Base-by-base conservation (phyloP, 1,140 invertebrate genomes). In the Oreohelix idahoensis region DNA sequence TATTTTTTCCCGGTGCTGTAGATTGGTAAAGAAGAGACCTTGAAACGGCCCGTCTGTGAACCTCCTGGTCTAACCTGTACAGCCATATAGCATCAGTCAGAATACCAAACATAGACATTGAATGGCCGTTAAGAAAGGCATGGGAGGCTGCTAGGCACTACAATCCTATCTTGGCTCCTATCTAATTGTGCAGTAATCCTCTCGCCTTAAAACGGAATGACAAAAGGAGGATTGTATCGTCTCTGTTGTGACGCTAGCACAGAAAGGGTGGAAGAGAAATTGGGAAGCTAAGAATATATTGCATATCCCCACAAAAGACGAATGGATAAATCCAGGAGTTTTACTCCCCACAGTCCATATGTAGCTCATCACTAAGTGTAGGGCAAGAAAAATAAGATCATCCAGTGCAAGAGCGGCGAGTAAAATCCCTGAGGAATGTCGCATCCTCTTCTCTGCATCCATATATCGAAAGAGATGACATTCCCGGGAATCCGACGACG, bases 191-290 rank as follows among this genome's bases (percentile, higher is more conserved):
- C 91, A 92, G 76, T 88, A 89, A 23, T 86, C 84, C 45, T 89
- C 86, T 35, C n/a, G n/a, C 91, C 42, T 84, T 95, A 94, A n/a
- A 99, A 94, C 0, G 97, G 98, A n/a, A 92, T 98, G 97, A 90
- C 97, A 98, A 0, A 99, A 97, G 0, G 98, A 97, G 53, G 99
- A n/a, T n/a, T 96, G 93, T 97, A 99, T 69, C 98, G n/a, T 94
- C 93, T 99, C 98, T 84, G 98, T 94, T 0, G 98, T 99, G 99
- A 98, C 1, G 96, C 97, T 15, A 93, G 85, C 39, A 92, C 4
- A 93, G 86, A 23, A 91, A 81, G 0, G 92, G 91, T 2, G 92
- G n/a, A n/a, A 92, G 73, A 92, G 85, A 78, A 92, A 91, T 84
- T 93, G 91, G 15, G 88, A 84, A 42, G 89, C 85, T 29, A 92